Percentiles rank a stretch among this genome's conserved stretches.
Conservation (phyloP, 2,888 invertebrate species). For the Euphydryas editha region DNA sequence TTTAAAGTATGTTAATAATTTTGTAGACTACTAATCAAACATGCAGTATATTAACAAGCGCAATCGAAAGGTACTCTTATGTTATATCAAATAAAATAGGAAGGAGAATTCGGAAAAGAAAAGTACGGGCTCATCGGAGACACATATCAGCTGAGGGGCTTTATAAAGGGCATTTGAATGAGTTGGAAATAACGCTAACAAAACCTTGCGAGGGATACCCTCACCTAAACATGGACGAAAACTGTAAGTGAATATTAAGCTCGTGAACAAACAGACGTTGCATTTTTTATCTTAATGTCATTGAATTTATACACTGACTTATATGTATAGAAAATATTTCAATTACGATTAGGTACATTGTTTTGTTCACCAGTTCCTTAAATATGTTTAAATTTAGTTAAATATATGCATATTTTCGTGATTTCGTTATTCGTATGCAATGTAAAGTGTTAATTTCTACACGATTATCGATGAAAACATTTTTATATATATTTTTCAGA, state of each 20-base stretch:
- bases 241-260: constrained; percentile 82
- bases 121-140: constrained; percentile 13
- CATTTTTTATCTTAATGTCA: too few relatives aligned
- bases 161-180: constrained; percentile 55
- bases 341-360: too few relatives aligned
- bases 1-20: background rate
- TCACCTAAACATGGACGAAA: constrained; percentile 88
- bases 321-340: too few relatives aligned
- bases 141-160: constrained; percentile 12
- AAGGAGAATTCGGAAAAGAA: constrained; percentile 7
- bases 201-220: constrained; percentile 87
- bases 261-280: background rate
- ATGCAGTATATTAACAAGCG: constrained; percentile 83
- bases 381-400: too few relatives aligned
- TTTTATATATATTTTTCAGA: too few relatives aligned
- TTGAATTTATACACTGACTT: too few relatives aligned
- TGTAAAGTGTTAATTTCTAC: too few relatives aligned
- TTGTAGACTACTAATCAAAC: constrained; percentile 43
- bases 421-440: too few relatives aligned
- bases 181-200: constrained; percentile 82
- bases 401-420: too few relatives aligned
- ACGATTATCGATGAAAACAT: too few relatives aligned
- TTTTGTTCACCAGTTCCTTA: too few relatives aligned
- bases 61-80: constrained; percentile 78
- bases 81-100: constrained; percentile 35